Evolutionary conservation across 92 coral and sea anemone species (phyloP).

Genomic region (Heliopora coerulea): DNA sequence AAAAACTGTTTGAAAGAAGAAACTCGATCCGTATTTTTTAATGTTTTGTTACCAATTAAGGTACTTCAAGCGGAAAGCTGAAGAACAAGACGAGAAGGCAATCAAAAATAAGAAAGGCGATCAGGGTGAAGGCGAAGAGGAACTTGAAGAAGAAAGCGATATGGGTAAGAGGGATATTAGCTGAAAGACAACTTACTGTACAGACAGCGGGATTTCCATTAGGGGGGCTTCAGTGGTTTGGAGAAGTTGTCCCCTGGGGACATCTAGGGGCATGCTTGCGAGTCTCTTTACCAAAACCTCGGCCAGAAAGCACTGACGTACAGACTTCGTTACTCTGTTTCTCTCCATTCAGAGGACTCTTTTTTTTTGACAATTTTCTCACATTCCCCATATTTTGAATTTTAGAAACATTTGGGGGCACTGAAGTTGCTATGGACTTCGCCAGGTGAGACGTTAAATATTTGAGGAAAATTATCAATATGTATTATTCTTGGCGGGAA

Average conservation of each 20-base stretch:
- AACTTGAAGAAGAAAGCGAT: constrained; percentile 24
- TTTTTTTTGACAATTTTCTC: too few relatives aligned
- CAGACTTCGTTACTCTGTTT: too few relatives aligned
- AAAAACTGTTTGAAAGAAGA: too few relatives aligned
- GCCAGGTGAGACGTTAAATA: constrained; percentile 2
- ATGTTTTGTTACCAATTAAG: constrained; percentile 55
- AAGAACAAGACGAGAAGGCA: constrained; percentile 47
- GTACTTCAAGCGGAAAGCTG: constrained; percentile 76
- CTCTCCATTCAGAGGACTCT: too few relatives aligned
- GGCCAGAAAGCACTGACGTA: too few relatives aligned
- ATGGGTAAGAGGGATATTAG: constrained; percentile 37
- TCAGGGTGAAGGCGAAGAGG: constrained; percentile 47
- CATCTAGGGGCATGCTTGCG: too few relatives aligned
- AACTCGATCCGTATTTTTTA: too few relatives aligned
- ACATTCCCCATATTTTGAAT: not conserved
- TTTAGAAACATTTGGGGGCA: constrained; percentile 4
- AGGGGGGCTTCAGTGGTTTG: too few relatives aligned
- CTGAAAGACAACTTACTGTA: too few relatives aligned
- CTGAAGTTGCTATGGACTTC: constrained; percentile 3
- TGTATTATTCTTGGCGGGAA: not conserved
- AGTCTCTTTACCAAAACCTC: too few relatives aligned
- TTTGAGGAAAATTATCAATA: not conserved
- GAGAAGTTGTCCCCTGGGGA: too few relatives aligned
- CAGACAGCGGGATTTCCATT: too few relatives aligned
- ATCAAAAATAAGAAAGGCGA: constrained; percentile 38